These are phyloP conservation scores for Emydocephalus ijimae DNA, from an alignment of 2,113 vertebrate species.

Conservation along the genomic window DNA sequence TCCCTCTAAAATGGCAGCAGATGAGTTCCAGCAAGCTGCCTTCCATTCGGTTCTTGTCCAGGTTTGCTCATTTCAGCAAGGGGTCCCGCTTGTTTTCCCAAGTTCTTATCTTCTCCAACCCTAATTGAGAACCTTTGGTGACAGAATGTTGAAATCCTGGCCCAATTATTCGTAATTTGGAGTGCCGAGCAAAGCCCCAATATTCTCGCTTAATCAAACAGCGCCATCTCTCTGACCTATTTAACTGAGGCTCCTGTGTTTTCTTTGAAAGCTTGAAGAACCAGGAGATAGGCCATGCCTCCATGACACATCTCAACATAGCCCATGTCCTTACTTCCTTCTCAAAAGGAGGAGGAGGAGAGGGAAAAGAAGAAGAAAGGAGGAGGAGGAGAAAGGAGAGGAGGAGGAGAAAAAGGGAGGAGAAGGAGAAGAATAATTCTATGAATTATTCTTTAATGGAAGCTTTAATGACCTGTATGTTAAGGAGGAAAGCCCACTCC, in stretches of 20 bases:
- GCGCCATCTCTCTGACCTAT: not conserved
- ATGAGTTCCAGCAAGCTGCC: not conserved
- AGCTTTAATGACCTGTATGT: no score
- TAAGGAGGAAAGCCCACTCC: not conserved
- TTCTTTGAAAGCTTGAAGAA: not conserved
- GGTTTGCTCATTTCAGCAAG: not conserved
- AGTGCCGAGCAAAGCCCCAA: not conserved
- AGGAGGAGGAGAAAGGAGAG: no score
- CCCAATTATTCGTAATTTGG: not conserved
- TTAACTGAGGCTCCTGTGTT: not conserved
- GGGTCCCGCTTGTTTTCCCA: not conserved
- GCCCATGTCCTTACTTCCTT: not conserved
- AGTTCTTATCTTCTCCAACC: not conserved
- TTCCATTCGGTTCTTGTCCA: not conserved
- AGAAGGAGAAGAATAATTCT: not conserved
- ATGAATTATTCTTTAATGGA: not conserved
- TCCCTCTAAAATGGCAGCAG: not conserved
- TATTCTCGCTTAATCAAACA: not conserved
- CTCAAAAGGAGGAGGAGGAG: no score
- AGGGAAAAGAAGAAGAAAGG: no score
- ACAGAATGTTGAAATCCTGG: not conserved
- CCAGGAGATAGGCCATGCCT: not conserved
- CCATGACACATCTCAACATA: not conserved
- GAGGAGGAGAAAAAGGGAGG: no score
- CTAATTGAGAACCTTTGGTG: not conserved